Conservation (phyloP, 2,888 invertebrate genomes). For the Melinaea menophilus region DNA sequence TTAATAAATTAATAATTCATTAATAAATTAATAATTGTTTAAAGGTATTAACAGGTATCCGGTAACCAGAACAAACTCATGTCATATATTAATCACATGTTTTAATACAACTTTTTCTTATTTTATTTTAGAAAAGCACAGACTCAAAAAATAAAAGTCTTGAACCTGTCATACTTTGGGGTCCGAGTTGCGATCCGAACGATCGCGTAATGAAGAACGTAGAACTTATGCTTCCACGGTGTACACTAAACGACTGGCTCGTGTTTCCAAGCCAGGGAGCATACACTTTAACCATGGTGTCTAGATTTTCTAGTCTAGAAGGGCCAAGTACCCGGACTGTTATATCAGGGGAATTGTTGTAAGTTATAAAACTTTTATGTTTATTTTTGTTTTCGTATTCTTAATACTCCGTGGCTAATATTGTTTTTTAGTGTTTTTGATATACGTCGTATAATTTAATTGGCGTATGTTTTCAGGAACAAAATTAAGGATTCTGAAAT, state of each 20-base stretch:
- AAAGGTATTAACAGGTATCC: too few species aligned
- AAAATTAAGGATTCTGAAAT: not conserved
- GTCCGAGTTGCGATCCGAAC: slow-evolving; percentile 42
- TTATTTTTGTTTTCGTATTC: not conserved
- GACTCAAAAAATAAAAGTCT: slow-evolving; percentile 24
- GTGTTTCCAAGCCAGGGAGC: slow-evolving; percentile 41
- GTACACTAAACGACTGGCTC: slow-evolving; percentile 42
- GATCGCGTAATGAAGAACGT: slow-evolving; percentile 41
- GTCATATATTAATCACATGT: too few species aligned
- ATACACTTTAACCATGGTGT: slow-evolving; percentile 38
- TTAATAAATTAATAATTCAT: not conserved
- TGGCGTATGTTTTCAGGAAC: not conserved
- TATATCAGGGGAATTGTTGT: slow-evolving; percentile 43
- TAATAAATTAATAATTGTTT: not conserved
- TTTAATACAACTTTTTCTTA: not conserved
- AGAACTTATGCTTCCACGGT: slow-evolving; percentile 35
- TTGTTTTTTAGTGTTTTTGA: too few species aligned
- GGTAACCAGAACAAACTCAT: too few species aligned
- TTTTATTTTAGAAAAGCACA: slow-evolving; percentile 24
- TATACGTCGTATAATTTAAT: too few species aligned
- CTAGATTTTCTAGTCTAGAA: slow-evolving; percentile 39
- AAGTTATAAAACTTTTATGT: slow-evolving; percentile 22
- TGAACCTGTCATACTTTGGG: slow-evolving; percentile 36
- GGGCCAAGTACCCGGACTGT: slow-evolving; percentile 40
- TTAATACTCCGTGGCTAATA: too few species aligned